phyloP scores from a whole-genome alignment of 2,113 vertebrate genomes.

The Lethenteron reissneri region DNA sequence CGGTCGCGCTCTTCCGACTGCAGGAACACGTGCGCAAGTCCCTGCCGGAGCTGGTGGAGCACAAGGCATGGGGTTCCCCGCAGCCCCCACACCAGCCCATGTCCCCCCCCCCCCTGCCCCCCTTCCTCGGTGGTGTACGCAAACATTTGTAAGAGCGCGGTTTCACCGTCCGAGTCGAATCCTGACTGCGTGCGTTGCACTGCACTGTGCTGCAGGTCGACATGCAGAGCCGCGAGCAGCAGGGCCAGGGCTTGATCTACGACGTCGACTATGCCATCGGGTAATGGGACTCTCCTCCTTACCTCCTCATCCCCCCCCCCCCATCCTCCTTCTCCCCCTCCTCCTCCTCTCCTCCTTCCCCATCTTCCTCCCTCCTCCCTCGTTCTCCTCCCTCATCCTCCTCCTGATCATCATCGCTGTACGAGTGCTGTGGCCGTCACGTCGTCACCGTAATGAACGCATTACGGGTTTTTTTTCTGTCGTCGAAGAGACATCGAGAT shows the following conservation, averaged over 20 bases:
- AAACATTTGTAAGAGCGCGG: too few relatives aligned
- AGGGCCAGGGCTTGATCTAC: slow-evolving; percentile 90
- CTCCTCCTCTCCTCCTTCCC: background rate
- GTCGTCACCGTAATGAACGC: too few relatives aligned
- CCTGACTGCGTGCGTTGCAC: background rate
- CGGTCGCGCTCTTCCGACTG: slow-evolving; percentile 65
- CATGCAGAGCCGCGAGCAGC: slow-evolving; percentile 95
- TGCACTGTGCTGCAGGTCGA: slow-evolving; percentile 37
- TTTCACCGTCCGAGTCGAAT: too few relatives aligned
- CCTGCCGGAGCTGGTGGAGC: slow-evolving; percentile 68
- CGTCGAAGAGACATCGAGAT: too few relatives aligned
- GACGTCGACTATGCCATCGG: slow-evolving; percentile 89
- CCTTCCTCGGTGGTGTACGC: too few relatives aligned
- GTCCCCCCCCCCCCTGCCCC: too few relatives aligned
- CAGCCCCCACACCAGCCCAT: too few relatives aligned
- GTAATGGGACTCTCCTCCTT: slow-evolving; percentile 20
- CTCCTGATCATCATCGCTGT: too few relatives aligned
- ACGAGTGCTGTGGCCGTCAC: too few relatives aligned
- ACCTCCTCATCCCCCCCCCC: background rate
- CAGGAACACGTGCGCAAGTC: slow-evolving; percentile 82
- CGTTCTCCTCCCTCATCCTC: background rate
- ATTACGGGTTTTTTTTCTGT: too few relatives aligned
- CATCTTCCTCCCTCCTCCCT: background rate
- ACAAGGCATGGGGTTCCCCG: slow-evolving; percentile 36
- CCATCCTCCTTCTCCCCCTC: background rate